Evolutionary conservation across 2,888 invertebrate species (phyloP), one percentile per base, ranked within the genome.

Genomic region (Hermaeophaga mercurialis): DNA sequence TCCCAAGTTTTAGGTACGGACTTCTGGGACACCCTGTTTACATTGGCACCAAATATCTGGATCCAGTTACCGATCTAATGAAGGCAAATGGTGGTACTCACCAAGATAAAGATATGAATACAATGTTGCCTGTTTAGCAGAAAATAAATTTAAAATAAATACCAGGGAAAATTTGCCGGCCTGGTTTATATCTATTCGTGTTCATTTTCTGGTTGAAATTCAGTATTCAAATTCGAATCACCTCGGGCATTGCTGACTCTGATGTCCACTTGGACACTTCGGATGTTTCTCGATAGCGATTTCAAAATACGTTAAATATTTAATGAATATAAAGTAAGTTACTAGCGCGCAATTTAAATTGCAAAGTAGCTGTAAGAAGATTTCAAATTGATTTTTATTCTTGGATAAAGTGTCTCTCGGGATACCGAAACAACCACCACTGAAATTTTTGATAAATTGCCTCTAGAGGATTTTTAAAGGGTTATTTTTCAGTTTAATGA

Each of bases 281-380:
- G n/a, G 22, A 19, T 14, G 12, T 38, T 24, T 31, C 24, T 22
- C 15, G 26, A 38, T 38, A 26, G 24, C 36, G 24, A 9, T 43
- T 54, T 18, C 31, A 38, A 39, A 54, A 46, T 38, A 41, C 34
- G 48, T 55, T 52, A 52, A 52, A 52, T 52, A 34, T 52, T 52
- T 55, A 43, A 55, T 55, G 55, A 55, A 55, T 55, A 48, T 47
- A 28, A 43, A 55, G 39, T 54, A 43, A 55, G 18, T 41, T 48
- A 41, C 18, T 48, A 24, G 17, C 24, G 22, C 8, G 26, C 6
- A 22, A 49, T 55, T 48, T 55, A 36, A 55, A 55, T 55, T 55
- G 55, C 44, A 49, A 55, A 55, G 33, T 41, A 2, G 43, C 26
- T 17, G 33, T 33, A 22, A 41, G 15, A 14, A 19, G 36, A 19